phyloP scores from a whole-genome alignment of 2,888 invertebrate species.

The Beris chalybata region DNA sequence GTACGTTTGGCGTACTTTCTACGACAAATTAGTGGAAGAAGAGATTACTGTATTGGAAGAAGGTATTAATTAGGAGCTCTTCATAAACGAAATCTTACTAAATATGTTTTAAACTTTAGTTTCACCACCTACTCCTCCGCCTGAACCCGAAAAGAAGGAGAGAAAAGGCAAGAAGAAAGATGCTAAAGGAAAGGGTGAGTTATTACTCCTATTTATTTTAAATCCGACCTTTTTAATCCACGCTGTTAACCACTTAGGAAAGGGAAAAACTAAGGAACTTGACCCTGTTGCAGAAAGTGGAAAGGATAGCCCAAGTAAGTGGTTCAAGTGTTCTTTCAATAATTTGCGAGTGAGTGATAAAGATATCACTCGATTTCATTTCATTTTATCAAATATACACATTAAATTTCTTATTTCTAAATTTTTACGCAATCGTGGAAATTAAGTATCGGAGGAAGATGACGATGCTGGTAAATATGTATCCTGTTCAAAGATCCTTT shows the following conservation, averaged over 20 bases:
- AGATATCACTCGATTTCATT: constrained; percentile 10
- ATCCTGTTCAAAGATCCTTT: neutral
- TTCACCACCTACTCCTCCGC: constrained; percentile 56
- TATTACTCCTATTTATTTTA: neutral
- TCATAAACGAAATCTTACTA: neutral
- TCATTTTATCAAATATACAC: neutral
- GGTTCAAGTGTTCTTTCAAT: neutral
- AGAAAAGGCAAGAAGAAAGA: constrained; percentile 49
- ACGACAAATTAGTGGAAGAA: constrained; percentile 72
- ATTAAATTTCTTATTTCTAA: too few species aligned
- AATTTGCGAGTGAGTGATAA: neutral
- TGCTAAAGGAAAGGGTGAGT: constrained; percentile 50
- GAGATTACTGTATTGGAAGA: constrained; percentile 73
- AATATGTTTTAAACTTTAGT: constrained; percentile 38
- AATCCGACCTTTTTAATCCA: constrained; percentile 15
- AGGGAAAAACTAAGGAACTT: constrained; percentile 18
- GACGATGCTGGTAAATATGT: constrained; percentile 52
- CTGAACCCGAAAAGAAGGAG: constrained; percentile 49
- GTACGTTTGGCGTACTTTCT: constrained; percentile 69
- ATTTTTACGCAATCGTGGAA: too few species aligned
- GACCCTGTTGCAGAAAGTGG: constrained; percentile 41
- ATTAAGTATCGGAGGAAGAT: constrained; percentile 46
- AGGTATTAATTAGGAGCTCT: constrained; percentile 57
- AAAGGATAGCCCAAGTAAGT: constrained; percentile 16
- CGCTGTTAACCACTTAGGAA: neutral